Percentiles rank a stretch among this genome's conserved stretches.
These are phyloP conservation scores for Aphis gossypii DNA, from an alignment of 1,140 invertebrate species.

Conservation along the genomic window DNA sequence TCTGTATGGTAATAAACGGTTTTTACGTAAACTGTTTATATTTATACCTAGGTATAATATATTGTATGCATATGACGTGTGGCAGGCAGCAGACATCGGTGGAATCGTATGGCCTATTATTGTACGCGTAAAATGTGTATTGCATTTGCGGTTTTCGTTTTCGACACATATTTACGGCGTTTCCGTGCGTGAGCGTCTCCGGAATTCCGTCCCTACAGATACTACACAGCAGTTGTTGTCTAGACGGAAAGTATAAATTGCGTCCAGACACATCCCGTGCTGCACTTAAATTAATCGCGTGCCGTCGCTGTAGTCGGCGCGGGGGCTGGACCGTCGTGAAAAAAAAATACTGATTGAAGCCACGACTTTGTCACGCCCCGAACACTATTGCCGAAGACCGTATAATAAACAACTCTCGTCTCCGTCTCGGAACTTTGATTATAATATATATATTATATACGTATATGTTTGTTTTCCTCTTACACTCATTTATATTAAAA, in stretches of 20 bases:
- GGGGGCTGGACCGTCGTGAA: slow-evolving; percentile 25
- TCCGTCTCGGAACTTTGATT: background rate
- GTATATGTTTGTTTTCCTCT: background rate
- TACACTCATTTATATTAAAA: background rate
- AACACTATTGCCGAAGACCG: background rate
- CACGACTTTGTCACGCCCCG: slow-evolving; percentile 50
- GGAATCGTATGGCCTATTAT: background rate
- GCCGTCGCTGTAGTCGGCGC: background rate
- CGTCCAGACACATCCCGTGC: slow-evolving; percentile 5
- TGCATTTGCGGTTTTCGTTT: slow-evolving; percentile 1
- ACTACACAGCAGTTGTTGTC: slow-evolving; percentile 15
- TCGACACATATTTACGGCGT: background rate
- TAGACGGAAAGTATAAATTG: slow-evolving; percentile 40
- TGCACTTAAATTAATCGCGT: slow-evolving; percentile 42
- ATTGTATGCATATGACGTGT: background rate
- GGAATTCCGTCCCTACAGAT: slow-evolving; percentile 29
- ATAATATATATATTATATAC: slow-evolving; percentile 12
- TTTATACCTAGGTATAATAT: background rate
- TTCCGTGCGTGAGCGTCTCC: background rate
- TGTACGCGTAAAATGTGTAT: background rate
- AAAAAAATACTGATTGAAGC: slow-evolving; percentile 55
- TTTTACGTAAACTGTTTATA: background rate
- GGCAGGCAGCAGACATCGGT: background rate
- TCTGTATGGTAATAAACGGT: background rate
- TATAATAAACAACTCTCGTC: background rate